phyloP scores from a whole-genome alignment of 2,797 vertebrate species.

The Sphenopsis melanotis region DNA sequence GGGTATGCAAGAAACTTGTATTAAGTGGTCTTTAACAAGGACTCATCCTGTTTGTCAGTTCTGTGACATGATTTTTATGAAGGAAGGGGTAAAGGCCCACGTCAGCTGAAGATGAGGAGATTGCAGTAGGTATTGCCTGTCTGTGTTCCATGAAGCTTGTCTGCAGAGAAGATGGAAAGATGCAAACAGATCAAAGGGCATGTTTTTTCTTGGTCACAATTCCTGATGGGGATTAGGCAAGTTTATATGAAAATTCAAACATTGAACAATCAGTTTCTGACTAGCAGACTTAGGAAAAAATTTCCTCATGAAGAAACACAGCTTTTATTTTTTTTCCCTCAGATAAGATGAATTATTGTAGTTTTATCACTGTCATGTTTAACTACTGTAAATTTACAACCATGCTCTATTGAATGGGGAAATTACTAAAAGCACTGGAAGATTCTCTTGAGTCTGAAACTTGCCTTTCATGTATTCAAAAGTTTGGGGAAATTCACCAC shows the following conservation, averaged over 20 bases:
- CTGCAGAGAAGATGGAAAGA: neutral
- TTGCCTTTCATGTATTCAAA: neutral
- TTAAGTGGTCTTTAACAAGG: conserved; percentile 38
- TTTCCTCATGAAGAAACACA: neutral
- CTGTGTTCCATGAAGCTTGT: neutral
- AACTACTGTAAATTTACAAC: neutral
- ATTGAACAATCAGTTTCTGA: neutral
- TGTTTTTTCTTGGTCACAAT: neutral
- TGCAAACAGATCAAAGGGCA: neutral
- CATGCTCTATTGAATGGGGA: neutral
- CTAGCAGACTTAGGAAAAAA: neutral
- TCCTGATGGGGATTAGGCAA: conserved; percentile 8
- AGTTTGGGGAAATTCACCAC: neutral
- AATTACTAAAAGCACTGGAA: neutral
- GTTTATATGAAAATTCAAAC: neutral
- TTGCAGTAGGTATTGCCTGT: neutral
- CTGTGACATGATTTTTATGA: conserved; percentile 5
- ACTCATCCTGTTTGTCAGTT: conserved; percentile 40
- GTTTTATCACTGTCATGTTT: neutral
- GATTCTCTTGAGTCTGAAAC: neutral
- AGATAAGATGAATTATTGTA: neutral
- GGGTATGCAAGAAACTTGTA: neutral
- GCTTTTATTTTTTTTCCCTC: neutral
- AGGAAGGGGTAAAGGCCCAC: neutral
- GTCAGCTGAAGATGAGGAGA: conserved; percentile 23